Percentiles rank a stretch among this genome's conserved stretches.
phyloP scores from a whole-genome alignment of 2,888 invertebrate species.

The Chouioia cunea region DNA sequence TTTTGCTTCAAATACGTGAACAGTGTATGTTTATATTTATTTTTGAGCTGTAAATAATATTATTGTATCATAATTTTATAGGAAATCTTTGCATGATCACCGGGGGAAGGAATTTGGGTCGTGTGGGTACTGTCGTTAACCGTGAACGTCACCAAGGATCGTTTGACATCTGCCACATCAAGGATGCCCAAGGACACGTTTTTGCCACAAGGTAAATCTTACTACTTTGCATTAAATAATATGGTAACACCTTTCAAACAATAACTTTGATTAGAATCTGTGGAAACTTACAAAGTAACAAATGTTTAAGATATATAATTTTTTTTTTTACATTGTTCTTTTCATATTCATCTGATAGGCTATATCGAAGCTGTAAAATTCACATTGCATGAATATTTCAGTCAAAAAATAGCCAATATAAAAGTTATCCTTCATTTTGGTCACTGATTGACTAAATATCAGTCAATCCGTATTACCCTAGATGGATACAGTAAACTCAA shows the following conservation, averaged over 20 bases:
- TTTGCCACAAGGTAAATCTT: conserved; percentile 91
- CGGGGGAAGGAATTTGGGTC: conserved; percentile 99
- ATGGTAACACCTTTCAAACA: conserved; percentile 54
- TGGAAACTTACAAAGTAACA: conserved; percentile 27
- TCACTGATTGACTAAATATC: conserved; percentile 66
- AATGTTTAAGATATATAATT: too few relatives aligned
- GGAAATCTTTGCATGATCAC: conserved; percentile 99
- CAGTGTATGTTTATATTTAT: conserved; percentile 18
- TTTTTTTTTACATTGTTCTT: conserved; percentile 50
- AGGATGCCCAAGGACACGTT: conserved; percentile 95
- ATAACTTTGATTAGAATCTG: not conserved
- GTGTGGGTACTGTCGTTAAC: conserved; percentile 97
- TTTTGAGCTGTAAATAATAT: not conserved
- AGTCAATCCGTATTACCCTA: conserved; percentile 71
- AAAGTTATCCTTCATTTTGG: conserved; percentile 65
- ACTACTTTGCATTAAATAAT: conserved; percentile 28
- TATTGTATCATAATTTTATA: conserved; percentile 60
- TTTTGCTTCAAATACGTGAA: conserved; percentile 22
- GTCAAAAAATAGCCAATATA: conserved; percentile 70
- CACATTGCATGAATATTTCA: conserved; percentile 51
- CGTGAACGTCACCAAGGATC: conserved; percentile 99
- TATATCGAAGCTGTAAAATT: conserved; percentile 67
- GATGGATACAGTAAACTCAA: conserved; percentile 63
- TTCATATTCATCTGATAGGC: conserved; percentile 54
- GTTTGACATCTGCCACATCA: conserved; percentile 98